Evolutionary conservation across 2,888 invertebrate species (phyloP).

Genomic region (Ochropacha duplaris): DNA sequence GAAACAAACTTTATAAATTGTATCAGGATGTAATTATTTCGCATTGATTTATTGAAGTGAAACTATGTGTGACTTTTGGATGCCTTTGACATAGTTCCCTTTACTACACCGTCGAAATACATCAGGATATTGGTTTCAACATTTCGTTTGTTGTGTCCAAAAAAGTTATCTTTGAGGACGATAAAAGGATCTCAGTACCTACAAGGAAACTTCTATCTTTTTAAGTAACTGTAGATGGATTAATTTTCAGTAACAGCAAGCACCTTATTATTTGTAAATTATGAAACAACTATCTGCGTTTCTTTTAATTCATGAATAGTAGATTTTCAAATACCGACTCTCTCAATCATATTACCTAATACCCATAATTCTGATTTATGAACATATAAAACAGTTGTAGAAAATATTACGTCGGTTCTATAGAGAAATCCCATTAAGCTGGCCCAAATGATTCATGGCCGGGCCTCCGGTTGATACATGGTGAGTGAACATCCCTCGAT

Average conservation of each 20-base stretch:
- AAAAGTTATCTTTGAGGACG: constrained; percentile 50
- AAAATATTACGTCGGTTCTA: constrained; percentile 5
- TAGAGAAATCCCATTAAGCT: constrained; percentile 28
- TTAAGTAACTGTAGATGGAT: constrained; percentile 38
- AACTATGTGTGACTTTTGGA: constrained; percentile 2
- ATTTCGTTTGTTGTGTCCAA: constrained; percentile 50
- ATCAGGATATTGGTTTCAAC: constrained; percentile 59
- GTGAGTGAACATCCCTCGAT: constrained; percentile 50
- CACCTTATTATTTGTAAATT: constrained; percentile 30
- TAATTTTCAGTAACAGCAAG: constrained; percentile 31
- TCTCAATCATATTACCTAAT: background rate
- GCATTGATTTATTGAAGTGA: background rate
- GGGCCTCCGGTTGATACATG: constrained; percentile 40
- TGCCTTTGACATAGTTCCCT: constrained; percentile 20
- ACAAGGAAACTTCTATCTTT: constrained; percentile 48
- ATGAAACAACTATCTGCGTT: background rate
- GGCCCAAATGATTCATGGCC: constrained; percentile 36
- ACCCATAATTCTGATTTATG: background rate
- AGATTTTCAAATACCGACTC: background rate
- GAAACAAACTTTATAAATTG: background rate
- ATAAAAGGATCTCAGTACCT: constrained; percentile 51
- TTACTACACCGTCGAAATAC: constrained; percentile 38
- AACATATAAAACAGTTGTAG: background rate
- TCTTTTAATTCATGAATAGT: background rate
- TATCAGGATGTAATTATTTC: too few species aligned